A percentile compares a stretch with the other conserved stretches of the same genome.
Evolutionary conservation across 35 echinoderm and acorn worm species (phyloP).

Genomic region (Apostichopus californicus): DNA sequence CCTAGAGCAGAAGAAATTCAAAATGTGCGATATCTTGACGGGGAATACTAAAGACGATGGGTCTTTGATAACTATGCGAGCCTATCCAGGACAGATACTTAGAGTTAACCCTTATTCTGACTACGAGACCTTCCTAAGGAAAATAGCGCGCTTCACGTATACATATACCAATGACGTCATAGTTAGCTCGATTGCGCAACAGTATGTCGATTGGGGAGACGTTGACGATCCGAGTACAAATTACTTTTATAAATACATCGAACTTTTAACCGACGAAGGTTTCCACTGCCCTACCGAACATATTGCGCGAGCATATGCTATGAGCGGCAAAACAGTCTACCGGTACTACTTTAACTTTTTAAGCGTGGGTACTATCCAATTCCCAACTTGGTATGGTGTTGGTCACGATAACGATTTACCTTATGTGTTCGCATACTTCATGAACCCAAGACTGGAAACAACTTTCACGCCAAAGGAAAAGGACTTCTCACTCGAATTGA

Average conservation of each 20-base stretch:
- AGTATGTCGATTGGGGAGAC: conserved; percentile 70
- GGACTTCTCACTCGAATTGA: conserved; percentile 55
- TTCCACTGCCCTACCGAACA: conserved; percentile 75
- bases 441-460: background rate
- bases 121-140: conserved; percentile 47
- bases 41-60: conserved; percentile 70
- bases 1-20: conserved; percentile 46
- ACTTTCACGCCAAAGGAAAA: conserved; percentile 51
- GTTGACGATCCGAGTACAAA: conserved; percentile 58
- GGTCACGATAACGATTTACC: conserved; percentile 69
- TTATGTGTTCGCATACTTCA: conserved; percentile 48
- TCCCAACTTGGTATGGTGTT: conserved; percentile 53
- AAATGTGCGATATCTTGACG: conserved; percentile 56
- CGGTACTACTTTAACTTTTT: conserved; percentile 70
- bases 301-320: conserved; percentile 46
- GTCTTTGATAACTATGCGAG: conserved; percentile 33
- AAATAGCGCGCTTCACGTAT: conserved; percentile 46
- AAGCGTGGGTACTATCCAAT: conserved; percentile 9
- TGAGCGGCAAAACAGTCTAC: conserved; percentile 53
- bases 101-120: conserved; percentile 1
- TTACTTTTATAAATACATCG: conserved; percentile 66
- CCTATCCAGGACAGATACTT: conserved; percentile 5
- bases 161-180: conserved; percentile 69
- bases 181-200: conserved; percentile 56
- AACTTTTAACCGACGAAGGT: conserved; percentile 57